Base-by-base conservation (phyloP, 1,140 invertebrate genomes). In the Antheraea mylitta region DNA sequence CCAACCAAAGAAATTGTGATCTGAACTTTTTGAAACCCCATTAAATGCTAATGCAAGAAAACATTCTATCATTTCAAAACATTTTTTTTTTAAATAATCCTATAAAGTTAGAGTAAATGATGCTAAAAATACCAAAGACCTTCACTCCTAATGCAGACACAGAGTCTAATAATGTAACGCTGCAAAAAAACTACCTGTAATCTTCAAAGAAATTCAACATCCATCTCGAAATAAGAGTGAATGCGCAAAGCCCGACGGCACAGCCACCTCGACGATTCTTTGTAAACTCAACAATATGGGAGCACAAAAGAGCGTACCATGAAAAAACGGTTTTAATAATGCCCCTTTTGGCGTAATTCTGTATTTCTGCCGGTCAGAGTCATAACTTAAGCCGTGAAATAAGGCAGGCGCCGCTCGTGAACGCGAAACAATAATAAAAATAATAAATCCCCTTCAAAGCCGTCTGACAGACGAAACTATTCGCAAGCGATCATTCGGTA, bases 381-480 rank as follows among this genome's bases (percentile, higher is more conserved):
- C 78, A 81, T 85, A 81, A 84, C 80, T 82, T 80, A 81, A 84
- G 79, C 73, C 69, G 69, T 65, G 70, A 66, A 80, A 74, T 80
- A 81, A 82, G 75, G 60, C 19, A n/a, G 60, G 60, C 60, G 72
- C 75, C 65, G 69, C 80, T 71, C 75, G 76, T 82, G 64, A 81
- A 75, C 68, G 72, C 66, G 80, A 88, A 91, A 90, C 89, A 89
- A 89, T 89, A 89, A 91, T 87, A 89, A 89, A 88, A 90, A 90
- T 89, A 91, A 91, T 91, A 91, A 89, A 91, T 91, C 83, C 85
- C 78, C 79, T 86, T 91, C 89, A 87, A 87, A 87, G 76, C 79
- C 79, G 76, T 68, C 87, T 89, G 89, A 90, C 89, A 91, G 84
- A 79, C 83, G 85, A 83, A 90, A 89, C 89, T 90, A 90, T 89